phyloP scores from a whole-genome alignment of 1,140 invertebrate genomes.

The Aphelinus certus region DNA sequence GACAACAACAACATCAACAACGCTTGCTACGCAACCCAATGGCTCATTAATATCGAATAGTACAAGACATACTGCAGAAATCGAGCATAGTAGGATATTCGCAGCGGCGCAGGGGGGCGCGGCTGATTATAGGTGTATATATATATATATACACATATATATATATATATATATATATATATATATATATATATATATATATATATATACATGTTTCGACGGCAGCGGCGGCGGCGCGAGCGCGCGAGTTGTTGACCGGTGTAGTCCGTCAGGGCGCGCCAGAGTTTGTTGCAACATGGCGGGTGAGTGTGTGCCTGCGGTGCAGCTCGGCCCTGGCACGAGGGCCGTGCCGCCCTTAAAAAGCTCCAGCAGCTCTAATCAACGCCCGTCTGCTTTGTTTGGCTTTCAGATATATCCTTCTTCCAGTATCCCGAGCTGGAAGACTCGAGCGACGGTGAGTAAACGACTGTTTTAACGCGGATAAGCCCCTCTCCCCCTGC shows the following conservation, averaged over 20 bases:
- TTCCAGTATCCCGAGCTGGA: constrained; percentile 57
- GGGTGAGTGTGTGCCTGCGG: constrained; percentile 65
- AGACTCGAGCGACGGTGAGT: constrained; percentile 59
- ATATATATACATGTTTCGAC: no score
- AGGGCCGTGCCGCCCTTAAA: constrained; percentile 1
- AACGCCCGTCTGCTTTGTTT: constrained; percentile 53
- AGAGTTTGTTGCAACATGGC: constrained; percentile 67
- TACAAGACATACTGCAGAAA: no score
- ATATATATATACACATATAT: neutral
- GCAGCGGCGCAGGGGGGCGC: no score
- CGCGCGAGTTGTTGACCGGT: neutral
- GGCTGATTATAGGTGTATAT: neutral
- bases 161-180: neutral
- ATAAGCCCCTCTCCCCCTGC: neutral
- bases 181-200: neutral
- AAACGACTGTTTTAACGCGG: neutral
- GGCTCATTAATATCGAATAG: no score
- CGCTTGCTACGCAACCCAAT: no score
- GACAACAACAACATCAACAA: no score
- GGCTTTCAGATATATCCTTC: constrained; percentile 64
- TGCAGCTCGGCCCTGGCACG: constrained; percentile 33
- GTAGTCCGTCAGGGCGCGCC: constrained; percentile 53
- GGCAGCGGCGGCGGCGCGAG: neutral
- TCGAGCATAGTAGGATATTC: no score
- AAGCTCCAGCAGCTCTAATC: constrained; percentile 46